These are phyloP conservation scores for Clarias fuscus DNA, from an alignment of 2,797 vertebrate species.

Conservation along the genomic window DNA sequence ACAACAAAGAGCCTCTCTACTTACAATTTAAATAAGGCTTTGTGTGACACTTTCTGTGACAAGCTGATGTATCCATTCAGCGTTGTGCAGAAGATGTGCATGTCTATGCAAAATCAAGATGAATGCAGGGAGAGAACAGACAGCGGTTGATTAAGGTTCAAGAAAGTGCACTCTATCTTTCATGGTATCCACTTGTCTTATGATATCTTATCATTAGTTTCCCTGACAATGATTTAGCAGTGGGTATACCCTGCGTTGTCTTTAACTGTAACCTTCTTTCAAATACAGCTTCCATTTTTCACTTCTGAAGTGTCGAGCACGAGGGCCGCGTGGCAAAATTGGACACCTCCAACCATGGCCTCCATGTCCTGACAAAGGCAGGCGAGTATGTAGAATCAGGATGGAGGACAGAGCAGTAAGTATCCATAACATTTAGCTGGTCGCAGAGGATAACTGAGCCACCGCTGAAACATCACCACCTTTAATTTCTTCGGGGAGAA, in stretches of 20 bases:
- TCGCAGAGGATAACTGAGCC: slow-evolving; percentile 74
- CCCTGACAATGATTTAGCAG: slow-evolving; percentile 83
- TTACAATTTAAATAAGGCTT: slow-evolving; percentile 67
- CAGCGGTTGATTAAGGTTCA: slow-evolving; percentile 72
- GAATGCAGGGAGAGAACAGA: slow-evolving; percentile 72
- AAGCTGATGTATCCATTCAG: slow-evolving; percentile 67
- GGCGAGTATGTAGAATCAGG: slow-evolving; percentile 64
- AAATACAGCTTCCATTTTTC: slow-evolving; percentile 74
- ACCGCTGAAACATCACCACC: slow-evolving; percentile 79
- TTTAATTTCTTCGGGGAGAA: slow-evolving; percentile 84
- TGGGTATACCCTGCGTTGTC: slow-evolving; percentile 74
- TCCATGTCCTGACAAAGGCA: slow-evolving; percentile 62
- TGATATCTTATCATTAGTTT: slow-evolving; percentile 83
- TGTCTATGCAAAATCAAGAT: slow-evolving; percentile 82
- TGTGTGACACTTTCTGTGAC: slow-evolving; percentile 59
- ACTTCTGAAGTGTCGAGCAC: slow-evolving; percentile 73
- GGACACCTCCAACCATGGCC: slow-evolving; percentile 68
- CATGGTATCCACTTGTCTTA: slow-evolving; percentile 72
- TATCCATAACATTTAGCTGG: slow-evolving; percentile 77
- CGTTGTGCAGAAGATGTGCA: slow-evolving; percentile 68
- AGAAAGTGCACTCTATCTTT: slow-evolving; percentile 75
- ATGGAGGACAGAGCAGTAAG: slow-evolving; percentile 60
- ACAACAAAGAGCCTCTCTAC: slow-evolving; percentile 60
- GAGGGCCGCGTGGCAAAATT: slow-evolving; percentile 70
- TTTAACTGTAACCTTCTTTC: slow-evolving; percentile 83